phyloP scores from a whole-genome alignment of 2,888 invertebrate species.

The Tinea semifulvella region DNA sequence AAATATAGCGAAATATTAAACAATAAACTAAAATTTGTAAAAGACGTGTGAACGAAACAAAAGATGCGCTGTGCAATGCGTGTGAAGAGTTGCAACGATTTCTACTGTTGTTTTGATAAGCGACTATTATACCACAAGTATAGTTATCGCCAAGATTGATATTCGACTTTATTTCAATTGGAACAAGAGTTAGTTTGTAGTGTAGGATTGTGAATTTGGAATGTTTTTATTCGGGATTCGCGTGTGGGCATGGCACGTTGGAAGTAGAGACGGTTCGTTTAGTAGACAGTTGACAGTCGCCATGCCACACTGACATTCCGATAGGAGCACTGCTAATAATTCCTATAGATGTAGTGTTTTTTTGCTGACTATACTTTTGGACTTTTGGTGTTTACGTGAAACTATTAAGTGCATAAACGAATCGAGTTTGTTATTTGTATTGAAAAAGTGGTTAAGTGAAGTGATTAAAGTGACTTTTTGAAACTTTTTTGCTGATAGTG shows the following conservation, averaged over 20 bases:
- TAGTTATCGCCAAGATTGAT: no score
- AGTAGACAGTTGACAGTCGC: constrained; percentile 67
- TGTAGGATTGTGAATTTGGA: not conserved
- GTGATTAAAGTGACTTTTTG: not conserved
- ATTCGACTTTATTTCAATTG: not conserved
- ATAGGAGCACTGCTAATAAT: constrained; percentile 60
- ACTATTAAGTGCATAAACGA: constrained; percentile 13
- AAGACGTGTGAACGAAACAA: constrained; percentile 34
- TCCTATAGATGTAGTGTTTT: constrained; percentile 47
- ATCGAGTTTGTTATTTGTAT: not conserved
- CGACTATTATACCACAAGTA: no score
- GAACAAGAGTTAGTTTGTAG: not conserved
- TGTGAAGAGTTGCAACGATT: constrained; percentile 37
- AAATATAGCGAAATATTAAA: constrained; percentile 15
- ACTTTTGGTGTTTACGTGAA: constrained; percentile 10
- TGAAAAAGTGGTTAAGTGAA: constrained; percentile 9
- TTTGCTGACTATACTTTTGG: constrained; percentile 46
- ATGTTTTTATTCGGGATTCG: constrained; percentile 19
- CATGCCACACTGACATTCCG: constrained; percentile 65
- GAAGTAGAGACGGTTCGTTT: constrained; percentile 62
- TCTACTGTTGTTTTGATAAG: constrained; percentile 22
- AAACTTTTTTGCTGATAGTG: no score
- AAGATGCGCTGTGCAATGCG: constrained; percentile 26
- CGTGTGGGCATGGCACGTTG: constrained; percentile 62
- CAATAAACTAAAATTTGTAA: constrained; percentile 27